phyloP scores from a whole-genome alignment of 2,888 invertebrate genomes.

The Esperia sulphurella region DNA sequence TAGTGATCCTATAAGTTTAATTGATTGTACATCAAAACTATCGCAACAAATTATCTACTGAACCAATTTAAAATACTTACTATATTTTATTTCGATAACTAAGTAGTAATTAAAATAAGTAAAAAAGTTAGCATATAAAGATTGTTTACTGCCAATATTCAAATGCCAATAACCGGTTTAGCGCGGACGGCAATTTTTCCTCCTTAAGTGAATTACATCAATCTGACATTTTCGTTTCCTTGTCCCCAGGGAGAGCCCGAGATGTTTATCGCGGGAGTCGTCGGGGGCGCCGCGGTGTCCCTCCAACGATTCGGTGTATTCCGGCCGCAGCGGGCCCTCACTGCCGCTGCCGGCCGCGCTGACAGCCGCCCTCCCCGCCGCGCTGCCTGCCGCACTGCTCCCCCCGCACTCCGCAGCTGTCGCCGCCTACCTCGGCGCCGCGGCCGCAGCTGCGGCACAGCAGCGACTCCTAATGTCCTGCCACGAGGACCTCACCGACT shows the following conservation, averaged over 20 bases:
- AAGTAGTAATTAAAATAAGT: background rate
- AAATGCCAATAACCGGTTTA: slow-evolving; percentile 42
- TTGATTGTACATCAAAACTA: background rate
- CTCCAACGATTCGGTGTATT: slow-evolving; percentile 87
- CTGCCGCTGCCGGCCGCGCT: slow-evolving; percentile 79
- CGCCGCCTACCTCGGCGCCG: slow-evolving; percentile 88
- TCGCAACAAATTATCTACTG: background rate
- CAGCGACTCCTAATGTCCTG: slow-evolving; percentile 89
- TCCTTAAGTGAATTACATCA: slow-evolving; percentile 34
- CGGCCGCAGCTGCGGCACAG: slow-evolving; percentile 85
- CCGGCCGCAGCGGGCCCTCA: slow-evolving; percentile 80
- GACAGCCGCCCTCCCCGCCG: slow-evolving; percentile 82
- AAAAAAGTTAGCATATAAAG: slow-evolving; percentile 25
- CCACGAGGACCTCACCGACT: slow-evolving; percentile 82
- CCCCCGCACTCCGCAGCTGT: slow-evolving; percentile 91
- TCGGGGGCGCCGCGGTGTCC: slow-evolving; percentile 87
- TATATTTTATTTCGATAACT: background rate
- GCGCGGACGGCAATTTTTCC: slow-evolving; percentile 12
- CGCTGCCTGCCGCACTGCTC: slow-evolving; percentile 83
- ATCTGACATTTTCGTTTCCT: slow-evolving; percentile 41
- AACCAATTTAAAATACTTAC: background rate
- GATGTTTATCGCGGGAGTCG: slow-evolving; percentile 91
- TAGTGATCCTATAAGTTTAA: too few species aligned
- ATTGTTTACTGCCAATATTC: slow-evolving; percentile 39
- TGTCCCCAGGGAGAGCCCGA: slow-evolving; percentile 89